These are phyloP conservation scores for Silurus meridionalis DNA, from an alignment of 2,113 vertebrate genomes.

Conservation along the genomic window DNA sequence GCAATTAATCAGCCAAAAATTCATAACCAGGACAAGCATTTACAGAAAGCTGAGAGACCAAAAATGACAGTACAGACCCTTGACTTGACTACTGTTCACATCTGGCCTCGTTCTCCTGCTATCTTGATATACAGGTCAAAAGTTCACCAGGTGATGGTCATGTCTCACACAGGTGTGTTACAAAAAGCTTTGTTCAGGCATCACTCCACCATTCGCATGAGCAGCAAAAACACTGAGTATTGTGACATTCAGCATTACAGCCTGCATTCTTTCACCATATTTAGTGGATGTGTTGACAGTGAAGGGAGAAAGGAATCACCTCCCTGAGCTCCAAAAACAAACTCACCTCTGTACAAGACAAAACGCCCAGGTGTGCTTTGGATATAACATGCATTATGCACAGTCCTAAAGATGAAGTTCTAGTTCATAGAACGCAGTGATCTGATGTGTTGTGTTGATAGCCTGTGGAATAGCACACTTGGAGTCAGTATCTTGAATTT, in stretches of 20 bases:
- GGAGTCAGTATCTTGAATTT: constrained; percentile 15
- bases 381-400: constrained; percentile 35
- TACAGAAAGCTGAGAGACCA: background rate
- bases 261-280: constrained; percentile 42
- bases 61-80: background rate
- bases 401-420: constrained; percentile 28
- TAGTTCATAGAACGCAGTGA: constrained; percentile 14
- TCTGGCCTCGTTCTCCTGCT: constrained; percentile 23
- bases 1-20: background rate
- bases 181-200: constrained; percentile 41
- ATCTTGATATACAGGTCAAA: constrained; percentile 38
- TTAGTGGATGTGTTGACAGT: constrained; percentile 53
- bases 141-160: constrained; percentile 47
- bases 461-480: background rate
- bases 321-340: constrained; percentile 34
- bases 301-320: constrained; percentile 18
- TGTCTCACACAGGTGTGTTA: constrained; percentile 46
- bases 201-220: constrained; percentile 30
- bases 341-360: constrained; percentile 31
- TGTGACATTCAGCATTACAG: constrained; percentile 20
- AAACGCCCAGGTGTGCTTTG: constrained; percentile 45
- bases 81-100: background rate
- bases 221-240: constrained; percentile 6
- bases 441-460: constrained; percentile 25
- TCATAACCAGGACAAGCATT: background rate